Conservation (phyloP, 2,888 invertebrate genomes). For the Andrena trimmerana region DNA sequence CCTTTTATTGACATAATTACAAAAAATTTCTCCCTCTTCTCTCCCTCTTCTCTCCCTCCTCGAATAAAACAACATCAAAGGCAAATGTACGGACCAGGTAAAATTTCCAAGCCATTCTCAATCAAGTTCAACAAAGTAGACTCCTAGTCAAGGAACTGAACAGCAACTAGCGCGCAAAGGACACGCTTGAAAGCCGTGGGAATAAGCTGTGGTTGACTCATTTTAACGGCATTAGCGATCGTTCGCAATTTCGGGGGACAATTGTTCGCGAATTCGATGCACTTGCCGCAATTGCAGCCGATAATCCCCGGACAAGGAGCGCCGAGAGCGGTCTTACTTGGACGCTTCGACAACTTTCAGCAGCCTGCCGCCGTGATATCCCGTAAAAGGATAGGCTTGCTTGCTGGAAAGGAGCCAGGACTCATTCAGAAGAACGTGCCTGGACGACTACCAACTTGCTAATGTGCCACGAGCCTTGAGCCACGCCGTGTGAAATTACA, state of each 20-base stretch:
- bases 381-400: constrained; percentile 64
- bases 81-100: not conserved
- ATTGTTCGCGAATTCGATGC: constrained; percentile 48
- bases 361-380: constrained; percentile 52
- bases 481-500: constrained; percentile 48
- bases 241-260: constrained; percentile 28
- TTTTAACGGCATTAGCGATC: not conserved
- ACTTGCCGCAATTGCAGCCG: constrained; percentile 46
- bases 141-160: not conserved
- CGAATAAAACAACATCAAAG: not conserved
- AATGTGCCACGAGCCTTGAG: constrained; percentile 72
- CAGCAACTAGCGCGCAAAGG: not conserved
- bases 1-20: too few species aligned
- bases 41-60: too few species aligned
- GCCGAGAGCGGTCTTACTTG: constrained; percentile 48
- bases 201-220: not conserved
- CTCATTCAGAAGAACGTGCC: constrained; percentile 78
- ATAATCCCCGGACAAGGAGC: constrained; percentile 50
- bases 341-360: constrained; percentile 49
- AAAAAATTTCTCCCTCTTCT: too few species aligned
- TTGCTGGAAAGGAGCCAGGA: constrained; percentile 76
- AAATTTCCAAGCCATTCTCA: not conserved
- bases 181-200: not conserved
- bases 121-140: not conserved
- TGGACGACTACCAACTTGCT: constrained; percentile 80